Evolutionary conservation across 2,797 vertebrate genomes (phyloP), one percentile per base, ranked within the genome.

Genomic region (Euthynnus affinis): DNA sequence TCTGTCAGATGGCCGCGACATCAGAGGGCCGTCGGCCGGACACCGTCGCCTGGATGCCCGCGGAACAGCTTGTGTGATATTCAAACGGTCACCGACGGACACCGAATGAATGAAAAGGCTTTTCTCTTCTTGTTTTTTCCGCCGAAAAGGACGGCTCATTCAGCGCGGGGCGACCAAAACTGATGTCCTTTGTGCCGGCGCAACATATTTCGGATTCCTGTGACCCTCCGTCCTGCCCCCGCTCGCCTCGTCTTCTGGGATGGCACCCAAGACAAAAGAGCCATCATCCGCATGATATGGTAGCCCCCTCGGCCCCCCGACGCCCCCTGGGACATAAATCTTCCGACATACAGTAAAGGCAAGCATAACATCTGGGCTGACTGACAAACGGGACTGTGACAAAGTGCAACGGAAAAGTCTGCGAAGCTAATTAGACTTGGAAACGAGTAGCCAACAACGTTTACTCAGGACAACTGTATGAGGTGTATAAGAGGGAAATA

Each of bases 241-340:
- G 10, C 81, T 77, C 66, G 66, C 67, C 84, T 80, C 0, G 83
- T 85, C 80, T 82, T 76, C 59, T 53, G 49, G 68, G 84, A 89
- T 87, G 88, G 74, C 88, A 89, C 83, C 78, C 82, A 6, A 78
- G 74, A 93, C 92, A 93, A 93, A 92, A 82, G 90, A 88, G 78
- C 82, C 91, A 84, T 91, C 90, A 88, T 71, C 60, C 52, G 3
- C 78, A 78, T 87, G 88, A 91, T 84, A 87, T 57, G 89, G 87
- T 83, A 10, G 78, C 87, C 89, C 89, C 87, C 88, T 71, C 74
- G 62, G 66, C 75, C 78, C 75, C 78, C 74, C n/a, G 56, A 64
- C 51, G 64, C 78, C 83, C 81, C 80, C 75, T 6, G 82, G 76
- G 84, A 91, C 89, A 88, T 84, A 83, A 91, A 85, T 86, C 87